Base-by-base conservation (phyloP, 2,888 invertebrate species). In the Pherbina coryleti region DNA sequence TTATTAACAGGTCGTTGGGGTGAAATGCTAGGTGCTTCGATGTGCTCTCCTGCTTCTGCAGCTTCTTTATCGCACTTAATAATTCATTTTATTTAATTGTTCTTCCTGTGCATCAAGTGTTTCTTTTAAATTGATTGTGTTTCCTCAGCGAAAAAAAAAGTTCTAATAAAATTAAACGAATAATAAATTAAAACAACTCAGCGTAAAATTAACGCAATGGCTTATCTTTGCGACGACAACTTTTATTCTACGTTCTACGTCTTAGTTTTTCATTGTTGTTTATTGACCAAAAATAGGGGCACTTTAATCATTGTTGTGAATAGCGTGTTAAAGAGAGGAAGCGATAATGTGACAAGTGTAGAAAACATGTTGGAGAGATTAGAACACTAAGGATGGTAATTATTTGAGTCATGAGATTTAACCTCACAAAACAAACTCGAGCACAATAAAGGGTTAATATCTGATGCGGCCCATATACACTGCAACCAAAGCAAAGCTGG, bases 241-340 rank as follows among this genome's bases (percentile, higher is more conserved):
- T 70, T 51, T 22, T n/a, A n/a, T 70, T 49, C 69, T 37, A 9
- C 11, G 25, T 51, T 60, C 57, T 69, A 69, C 51, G 51, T 28
- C 19, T 69, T 69, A 5, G 51, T 69, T n/a, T 51, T 69, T 66
- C 37, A 66, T n/a, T 31, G n/a, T 66, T 34, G 64, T 34, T 66
- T 66, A n/a, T 62, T 28, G 19, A 25, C 17, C 62, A 62, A 62
- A 62, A 17, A 11, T 14, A 14, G 17, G 62, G 17, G 17, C 3
- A 17, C 28, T 28, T 62, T 62, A 31, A 17, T 17, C 1, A 9
- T 66, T 66, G 64, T 66, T 66, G 31, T 17, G 64, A 66, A 66
- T 34, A 37, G 22, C 5, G 31, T 66, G 19, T 7, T n/a, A 66
- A 66, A 66, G 34, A n/a, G 25, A 66, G 34, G 7, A 2, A 66